Evolutionary conservation across 2,113 vertebrate genomes (phyloP), one percentile per base, ranked within the genome.

Genomic region (Scartelaos histophorus): DNA sequence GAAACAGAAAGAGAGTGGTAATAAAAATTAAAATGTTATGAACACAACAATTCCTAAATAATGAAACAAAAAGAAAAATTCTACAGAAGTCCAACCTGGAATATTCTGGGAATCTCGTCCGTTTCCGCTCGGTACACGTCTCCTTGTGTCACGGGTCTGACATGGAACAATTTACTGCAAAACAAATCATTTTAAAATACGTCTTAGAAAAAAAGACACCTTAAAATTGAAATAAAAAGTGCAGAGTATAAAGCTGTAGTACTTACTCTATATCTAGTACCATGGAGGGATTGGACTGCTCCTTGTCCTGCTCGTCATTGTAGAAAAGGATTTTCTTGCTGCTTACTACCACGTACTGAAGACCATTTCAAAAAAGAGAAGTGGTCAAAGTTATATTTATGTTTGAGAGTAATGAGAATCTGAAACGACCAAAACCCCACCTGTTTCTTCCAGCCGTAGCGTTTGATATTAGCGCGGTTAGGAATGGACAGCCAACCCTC

Each of bases 241-340:
- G 5, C 13, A 0, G 0, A 5, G 13, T 22, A 4, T 29, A 29
- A 29, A 13, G 7, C 10, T 46, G 0, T 43, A 38, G n/a, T 73
- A 97, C 98, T 96, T 91, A 99, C 98, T 99, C 98, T 82, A 99
- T 99, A 88, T 99, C 98, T 74, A 99, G 95, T 91, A 99, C 97
- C 98, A 99, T 98, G 9, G 95, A 99, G 25, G 98, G 98, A 89
- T 94, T 99, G 68, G 97, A 99, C 81, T 96, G 97, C 71, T 99
- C 98, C 86, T 98, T 99, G 90, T 98, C 96, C 90, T 95, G 95
- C 88, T 99, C 98, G 60, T 99, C 97, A 3, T 99, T 98, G 91
- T 99, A 99, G 89, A 99, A 99, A 69, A 99, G 87, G 81, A 99
- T 98, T 92, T 99, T 99, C 92, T 97, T 98, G 90, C 98, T 99